Conservation (phyloP, 2,888 invertebrate genomes). For the Limnephilus lunatus region DNA sequence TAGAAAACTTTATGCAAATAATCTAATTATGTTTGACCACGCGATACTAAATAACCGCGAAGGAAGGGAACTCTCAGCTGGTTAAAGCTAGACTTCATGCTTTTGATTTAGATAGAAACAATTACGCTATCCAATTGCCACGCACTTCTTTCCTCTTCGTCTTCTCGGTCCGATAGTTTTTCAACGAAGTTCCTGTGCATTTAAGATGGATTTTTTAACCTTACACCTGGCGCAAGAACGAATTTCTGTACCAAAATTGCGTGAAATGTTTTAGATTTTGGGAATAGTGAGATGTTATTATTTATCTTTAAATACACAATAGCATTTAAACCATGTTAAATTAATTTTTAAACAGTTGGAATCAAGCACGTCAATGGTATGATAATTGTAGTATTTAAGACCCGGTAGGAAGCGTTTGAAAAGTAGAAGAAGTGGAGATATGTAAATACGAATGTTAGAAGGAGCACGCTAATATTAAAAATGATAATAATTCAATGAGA, state of each 20-base stretch:
- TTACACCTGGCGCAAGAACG: neutral
- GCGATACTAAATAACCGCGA: neutral
- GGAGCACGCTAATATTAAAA: too few relatives aligned
- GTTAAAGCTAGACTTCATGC: neutral
- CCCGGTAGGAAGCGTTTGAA: too few relatives aligned
- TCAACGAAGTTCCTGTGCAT: too few relatives aligned
- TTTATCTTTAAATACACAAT: neutral
- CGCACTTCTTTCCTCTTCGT: neutral
- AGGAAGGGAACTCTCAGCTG: neutral
- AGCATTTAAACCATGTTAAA: neutral
- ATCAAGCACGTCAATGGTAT: too few relatives aligned
- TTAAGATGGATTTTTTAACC: too few relatives aligned
- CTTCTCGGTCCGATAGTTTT: neutral
- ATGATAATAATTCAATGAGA: too few relatives aligned
- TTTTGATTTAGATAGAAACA: neutral
- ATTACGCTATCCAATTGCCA: neutral
- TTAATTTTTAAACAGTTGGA: too few relatives aligned
- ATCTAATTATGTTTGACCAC: neutral
- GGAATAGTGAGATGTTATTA: neutral
- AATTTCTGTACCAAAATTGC: neutral
- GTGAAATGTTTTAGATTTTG: neutral
- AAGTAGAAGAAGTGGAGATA: too few relatives aligned
- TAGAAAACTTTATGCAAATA: neutral
- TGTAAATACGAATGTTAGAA: too few relatives aligned
- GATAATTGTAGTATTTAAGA: too few relatives aligned